Conservation (phyloP, 1,140 invertebrate genomes). For the Drosophila lowei region DNA sequence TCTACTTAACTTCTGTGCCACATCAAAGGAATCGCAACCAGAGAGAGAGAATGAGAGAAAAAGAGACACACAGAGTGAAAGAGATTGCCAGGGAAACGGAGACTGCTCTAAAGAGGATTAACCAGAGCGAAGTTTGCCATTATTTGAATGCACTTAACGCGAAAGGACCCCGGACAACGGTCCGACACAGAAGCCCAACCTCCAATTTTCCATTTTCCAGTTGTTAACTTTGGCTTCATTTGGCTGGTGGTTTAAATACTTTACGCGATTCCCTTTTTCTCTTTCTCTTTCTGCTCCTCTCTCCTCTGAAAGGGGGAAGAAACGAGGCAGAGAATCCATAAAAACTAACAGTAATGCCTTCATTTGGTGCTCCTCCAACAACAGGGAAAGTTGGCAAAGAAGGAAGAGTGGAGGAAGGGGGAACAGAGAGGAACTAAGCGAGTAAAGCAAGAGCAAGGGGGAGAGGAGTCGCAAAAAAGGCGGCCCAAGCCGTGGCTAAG, state of each 20-base stretch:
- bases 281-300: background rate
- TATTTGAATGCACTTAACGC: constrained; percentile 40
- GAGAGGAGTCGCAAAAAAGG: too few species aligned
- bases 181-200: constrained; percentile 17
- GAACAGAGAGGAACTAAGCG: constrained; percentile 12
- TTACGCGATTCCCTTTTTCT: constrained; percentile 8
- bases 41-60: background rate
- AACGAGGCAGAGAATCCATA: constrained; percentile 44
- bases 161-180: background rate
- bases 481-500: constrained; percentile 14
- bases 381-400: constrained; percentile 58
- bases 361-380: constrained; percentile 41
- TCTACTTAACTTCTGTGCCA: background rate
- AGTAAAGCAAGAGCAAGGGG: constrained; percentile 14
- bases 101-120: constrained; percentile 26
- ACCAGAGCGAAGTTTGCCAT: constrained; percentile 34
- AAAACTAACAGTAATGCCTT: constrained; percentile 79
- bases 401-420: constrained; percentile 11
- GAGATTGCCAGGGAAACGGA: background rate
- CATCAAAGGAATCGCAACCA: constrained; percentile 23
- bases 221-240: constrained; percentile 51
- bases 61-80: background rate
- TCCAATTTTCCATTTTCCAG: constrained; percentile 13
- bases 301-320: constrained; percentile 19
- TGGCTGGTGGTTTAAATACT: constrained; percentile 63